These are phyloP conservation scores for Mactra quadrangularis DNA, from an alignment of 1,140 invertebrate species.

Conservation along the genomic window DNA sequence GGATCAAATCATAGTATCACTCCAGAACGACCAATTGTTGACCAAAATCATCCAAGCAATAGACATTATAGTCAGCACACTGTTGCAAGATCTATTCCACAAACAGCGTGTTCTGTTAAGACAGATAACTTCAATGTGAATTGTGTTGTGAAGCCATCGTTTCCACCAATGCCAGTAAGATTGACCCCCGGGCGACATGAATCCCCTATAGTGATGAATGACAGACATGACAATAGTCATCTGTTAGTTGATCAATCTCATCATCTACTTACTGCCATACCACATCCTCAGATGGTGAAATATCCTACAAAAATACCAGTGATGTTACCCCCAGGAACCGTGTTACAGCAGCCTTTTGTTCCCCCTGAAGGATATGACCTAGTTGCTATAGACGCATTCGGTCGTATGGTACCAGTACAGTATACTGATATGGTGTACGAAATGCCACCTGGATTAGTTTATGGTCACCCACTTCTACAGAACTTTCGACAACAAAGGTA, in stretches of 20 bases:
- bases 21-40: background rate
- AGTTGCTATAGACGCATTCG: constrained; percentile 57
- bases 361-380: constrained; percentile 59
- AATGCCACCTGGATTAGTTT: constrained; percentile 38
- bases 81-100: background rate
- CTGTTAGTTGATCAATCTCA: background rate
- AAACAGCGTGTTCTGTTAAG: background rate
- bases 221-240: background rate
- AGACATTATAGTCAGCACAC: background rate
- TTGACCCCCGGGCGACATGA: background rate
- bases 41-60: background rate
- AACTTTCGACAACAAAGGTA: constrained; percentile 53
- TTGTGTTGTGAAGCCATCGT: background rate
- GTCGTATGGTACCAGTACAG: constrained; percentile 46
- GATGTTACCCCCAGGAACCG: constrained; percentile 39
- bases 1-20: constrained; percentile 1
- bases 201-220: background rate
- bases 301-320: constrained; percentile 37
- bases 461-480: constrained; percentile 42
- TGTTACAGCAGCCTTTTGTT: constrained; percentile 34
- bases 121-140: background rate
- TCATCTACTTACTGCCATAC: constrained; percentile 9
- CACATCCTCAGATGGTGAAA: constrained; percentile 48
- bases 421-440: constrained; percentile 51
- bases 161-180: background rate